phyloP scores from a whole-genome alignment of 2,113 vertebrate genomes.

The Pseudorasbora parva region DNA sequence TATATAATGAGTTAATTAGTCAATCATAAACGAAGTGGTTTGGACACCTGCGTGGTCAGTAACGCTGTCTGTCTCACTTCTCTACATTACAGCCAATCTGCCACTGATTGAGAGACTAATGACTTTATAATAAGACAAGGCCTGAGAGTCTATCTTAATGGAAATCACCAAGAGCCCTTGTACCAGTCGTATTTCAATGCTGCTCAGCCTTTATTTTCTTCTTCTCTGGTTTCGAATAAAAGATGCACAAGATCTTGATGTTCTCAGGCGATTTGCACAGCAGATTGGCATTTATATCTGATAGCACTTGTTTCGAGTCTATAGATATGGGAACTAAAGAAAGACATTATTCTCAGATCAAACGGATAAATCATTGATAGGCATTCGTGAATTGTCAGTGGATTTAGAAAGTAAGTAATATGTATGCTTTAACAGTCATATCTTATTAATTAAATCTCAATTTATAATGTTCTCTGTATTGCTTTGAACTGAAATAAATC shows the following conservation, averaged over 20 bases:
- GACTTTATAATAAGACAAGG: conserved; percentile 59
- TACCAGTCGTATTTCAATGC: conserved; percentile 21
- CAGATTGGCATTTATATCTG: neutral
- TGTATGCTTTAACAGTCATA: no score
- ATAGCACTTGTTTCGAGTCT: neutral
- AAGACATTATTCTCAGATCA: conserved; percentile 14
- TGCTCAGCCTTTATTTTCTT: neutral
- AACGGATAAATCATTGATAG: conserved; percentile 9
- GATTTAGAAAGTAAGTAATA: neutral
- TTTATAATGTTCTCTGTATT: no score
- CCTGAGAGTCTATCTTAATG: conserved; percentile 58
- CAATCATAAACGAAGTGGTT: conserved; percentile 46
- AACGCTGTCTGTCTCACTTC: conserved; percentile 44
- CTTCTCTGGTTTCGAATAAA: neutral
- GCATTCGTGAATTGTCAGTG: neutral
- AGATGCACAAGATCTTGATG: conserved; percentile 10
- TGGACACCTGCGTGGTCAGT: conserved; percentile 55
- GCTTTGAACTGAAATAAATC: no score
- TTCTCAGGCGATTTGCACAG: neutral
- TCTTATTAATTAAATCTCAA: no score
- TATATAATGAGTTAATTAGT: conserved; percentile 50
- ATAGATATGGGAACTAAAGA: neutral
- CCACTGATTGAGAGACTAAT: conserved; percentile 54
- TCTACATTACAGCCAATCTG: conserved; percentile 57
- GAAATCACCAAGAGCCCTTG: conserved; percentile 52